A percentile compares a stretch with the other conserved stretches of the same genome.
phyloP scores from a whole-genome alignment of 2,888 invertebrate genomes.

The Entomobrya proxima region DNA sequence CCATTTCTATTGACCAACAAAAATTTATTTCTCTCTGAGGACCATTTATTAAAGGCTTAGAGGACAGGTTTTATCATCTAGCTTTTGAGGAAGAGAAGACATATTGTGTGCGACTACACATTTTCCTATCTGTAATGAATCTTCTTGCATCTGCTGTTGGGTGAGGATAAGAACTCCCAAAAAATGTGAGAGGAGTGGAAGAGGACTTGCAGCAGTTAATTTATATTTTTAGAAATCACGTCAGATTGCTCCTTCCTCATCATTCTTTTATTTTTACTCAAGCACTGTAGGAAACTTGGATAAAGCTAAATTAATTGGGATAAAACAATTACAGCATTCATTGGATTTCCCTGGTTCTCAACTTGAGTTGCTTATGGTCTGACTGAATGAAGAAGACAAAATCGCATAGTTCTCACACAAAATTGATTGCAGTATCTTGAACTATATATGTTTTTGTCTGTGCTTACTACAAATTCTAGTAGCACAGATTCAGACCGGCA shows the following conservation, averaged over 20 bases:
- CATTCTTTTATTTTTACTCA: neutral
- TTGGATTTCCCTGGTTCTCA: neutral
- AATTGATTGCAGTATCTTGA: constrained; percentile 16
- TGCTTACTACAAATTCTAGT: neutral
- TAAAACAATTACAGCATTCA: constrained; percentile 30
- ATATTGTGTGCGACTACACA: too few species aligned
- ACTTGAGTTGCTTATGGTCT: too few species aligned
- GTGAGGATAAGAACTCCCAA: neutral
- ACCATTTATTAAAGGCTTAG: constrained; percentile 39
- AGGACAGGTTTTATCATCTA: constrained; percentile 5
- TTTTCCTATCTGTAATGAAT: too few species aligned
- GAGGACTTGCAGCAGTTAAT: neutral
- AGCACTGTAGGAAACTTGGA: neutral
- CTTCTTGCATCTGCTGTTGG: too few species aligned
- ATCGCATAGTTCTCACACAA: neutral
- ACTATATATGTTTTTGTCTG: neutral
- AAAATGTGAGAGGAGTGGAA: too few species aligned
- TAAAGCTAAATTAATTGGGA: constrained; percentile 22
- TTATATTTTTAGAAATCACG: constrained; percentile 42
- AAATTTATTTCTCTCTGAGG: constrained; percentile 51
- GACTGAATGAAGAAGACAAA: neutral
- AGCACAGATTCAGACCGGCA: neutral
- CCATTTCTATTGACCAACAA: constrained; percentile 12
- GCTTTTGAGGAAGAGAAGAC: neutral
- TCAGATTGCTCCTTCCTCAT: neutral